These are phyloP conservation scores for Cerastis rubricosa DNA, from an alignment of 2,888 invertebrate genomes.

Conservation along the genomic window DNA sequence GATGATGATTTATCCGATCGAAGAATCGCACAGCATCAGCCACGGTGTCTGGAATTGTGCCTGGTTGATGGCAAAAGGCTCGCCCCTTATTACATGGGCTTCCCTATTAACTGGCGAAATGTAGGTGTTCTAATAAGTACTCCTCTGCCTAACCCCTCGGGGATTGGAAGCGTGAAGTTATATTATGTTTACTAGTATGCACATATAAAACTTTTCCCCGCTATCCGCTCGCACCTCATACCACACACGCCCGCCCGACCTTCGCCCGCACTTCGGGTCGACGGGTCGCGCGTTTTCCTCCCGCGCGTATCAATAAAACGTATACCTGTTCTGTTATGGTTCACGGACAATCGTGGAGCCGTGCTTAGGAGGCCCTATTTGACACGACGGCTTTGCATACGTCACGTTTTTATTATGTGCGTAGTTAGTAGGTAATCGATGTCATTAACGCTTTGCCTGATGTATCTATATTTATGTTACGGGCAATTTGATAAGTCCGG, in stretches of 20 bases:
- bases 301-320: conserved; percentile 71
- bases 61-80: too few relatives aligned
- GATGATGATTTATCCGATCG: too few relatives aligned
- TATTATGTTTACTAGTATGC: too few relatives aligned
- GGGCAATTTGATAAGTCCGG: too few relatives aligned
- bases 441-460: conserved; percentile 10
- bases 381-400: conserved; percentile 51
- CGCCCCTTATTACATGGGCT: too few relatives aligned
- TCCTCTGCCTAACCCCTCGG: too few relatives aligned
- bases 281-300: conserved; percentile 71
- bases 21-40: too few relatives aligned
- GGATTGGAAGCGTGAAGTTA: too few relatives aligned
- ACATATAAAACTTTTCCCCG: neutral
- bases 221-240: neutral
- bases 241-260: conserved; percentile 65
- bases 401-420: conserved; percentile 51
- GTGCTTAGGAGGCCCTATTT: conserved; percentile 67
- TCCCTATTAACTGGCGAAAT: too few relatives aligned
- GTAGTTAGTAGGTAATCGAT: conserved; percentile 37
- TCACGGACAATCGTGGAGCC: conserved; percentile 69
- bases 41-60: too few relatives aligned
- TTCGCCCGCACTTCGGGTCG: conserved; percentile 73
- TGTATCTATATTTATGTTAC: too few relatives aligned
- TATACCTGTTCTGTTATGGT: conserved; percentile 59
- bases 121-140: too few relatives aligned